Evolutionary conservation across 2,888 invertebrate genomes (phyloP), one percentile per base, ranked within the genome.

Genomic region (Clepsis dumicolana): DNA sequence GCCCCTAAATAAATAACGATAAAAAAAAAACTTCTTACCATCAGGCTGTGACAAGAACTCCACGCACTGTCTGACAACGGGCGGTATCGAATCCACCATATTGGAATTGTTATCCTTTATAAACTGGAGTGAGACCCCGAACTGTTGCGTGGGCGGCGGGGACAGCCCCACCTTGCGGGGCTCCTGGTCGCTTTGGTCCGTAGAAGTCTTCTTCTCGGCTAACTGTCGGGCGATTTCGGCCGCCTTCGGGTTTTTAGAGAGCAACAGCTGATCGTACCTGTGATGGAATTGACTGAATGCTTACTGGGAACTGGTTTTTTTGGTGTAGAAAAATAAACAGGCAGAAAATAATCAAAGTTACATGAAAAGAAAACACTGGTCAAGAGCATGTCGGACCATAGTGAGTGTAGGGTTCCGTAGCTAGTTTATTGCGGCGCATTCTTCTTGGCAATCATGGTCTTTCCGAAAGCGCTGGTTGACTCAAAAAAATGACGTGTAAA

Each of bases 71-170:
- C 96, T 95, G 32, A 99, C 97, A 64, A 99, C 97, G 0, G 98
- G 98, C 57, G 99, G 99, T 82, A 99, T 98, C 5, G 96, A 95
- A 77, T 95, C 95, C 24, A 97, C 96, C 83, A 95, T 94, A 68
- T 94, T 90, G 14, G 95, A 89, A 85, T 98, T 97, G 86, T 98
- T 96, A 71, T 97, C 96, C 83, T 97, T 97, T 71, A 99, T 98
- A 86, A 97, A 98, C 82, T 97, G 96, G 66, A 99, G 94, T 2
- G 98, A 96, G 1, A 99, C 99, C 27, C 99, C 98, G 90, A 99
- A 99, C 91, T 99, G 99, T 84, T 98, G 98, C 5, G 98, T 98
- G 44, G 95, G 94, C 54, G 87, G 90, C 41, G 94, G 88, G 0
- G 83, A 82, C 1, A 88, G 74, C 14, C 82, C 83, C 1, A 72